Conservation (phyloP, 2,797 vertebrate genomes). For the Esox masquinongy region DNA sequence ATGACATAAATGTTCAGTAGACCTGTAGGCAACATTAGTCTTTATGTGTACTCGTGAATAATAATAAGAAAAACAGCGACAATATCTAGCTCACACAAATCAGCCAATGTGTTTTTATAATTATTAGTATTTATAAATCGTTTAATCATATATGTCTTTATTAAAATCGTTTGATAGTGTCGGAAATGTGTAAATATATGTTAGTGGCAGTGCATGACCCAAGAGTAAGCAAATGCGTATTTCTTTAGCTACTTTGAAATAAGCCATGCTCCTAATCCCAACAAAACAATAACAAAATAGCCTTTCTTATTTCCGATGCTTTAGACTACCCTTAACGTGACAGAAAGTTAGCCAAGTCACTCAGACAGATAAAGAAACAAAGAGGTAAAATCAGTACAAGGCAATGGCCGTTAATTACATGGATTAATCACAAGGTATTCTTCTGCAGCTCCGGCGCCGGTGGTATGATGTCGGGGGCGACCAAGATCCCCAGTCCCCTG, state of each 20-base stretch:
- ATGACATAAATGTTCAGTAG: background rate
- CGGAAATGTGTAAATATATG: background rate
- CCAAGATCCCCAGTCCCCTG: constrained; percentile 73
- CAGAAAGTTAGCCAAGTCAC: background rate
- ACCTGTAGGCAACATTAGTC: background rate
- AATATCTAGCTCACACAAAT: background rate
- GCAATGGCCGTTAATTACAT: constrained; percentile 23
- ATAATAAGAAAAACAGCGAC: background rate
- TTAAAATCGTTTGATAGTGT: background rate
- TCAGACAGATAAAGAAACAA: constrained; percentile 13
- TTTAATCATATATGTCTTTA: too few species aligned
- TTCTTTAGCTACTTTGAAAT: constrained; percentile 2
- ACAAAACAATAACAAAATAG: background rate
- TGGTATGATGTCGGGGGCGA: constrained; percentile 64
- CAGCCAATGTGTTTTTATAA: background rate
- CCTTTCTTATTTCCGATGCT: background rate
- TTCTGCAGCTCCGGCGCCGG: constrained; percentile 22
- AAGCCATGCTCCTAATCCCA: background rate
- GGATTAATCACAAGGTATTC: constrained; percentile 32
- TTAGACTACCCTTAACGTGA: background rate
- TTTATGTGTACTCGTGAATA: background rate
- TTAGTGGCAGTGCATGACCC: background rate
- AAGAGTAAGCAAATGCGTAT: background rate
- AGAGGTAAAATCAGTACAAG: constrained; percentile 1
- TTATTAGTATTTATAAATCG: background rate